Evolutionary conservation across 1,140 invertebrate species (phyloP).

Genomic region (Drosophila baimaii): DNA sequence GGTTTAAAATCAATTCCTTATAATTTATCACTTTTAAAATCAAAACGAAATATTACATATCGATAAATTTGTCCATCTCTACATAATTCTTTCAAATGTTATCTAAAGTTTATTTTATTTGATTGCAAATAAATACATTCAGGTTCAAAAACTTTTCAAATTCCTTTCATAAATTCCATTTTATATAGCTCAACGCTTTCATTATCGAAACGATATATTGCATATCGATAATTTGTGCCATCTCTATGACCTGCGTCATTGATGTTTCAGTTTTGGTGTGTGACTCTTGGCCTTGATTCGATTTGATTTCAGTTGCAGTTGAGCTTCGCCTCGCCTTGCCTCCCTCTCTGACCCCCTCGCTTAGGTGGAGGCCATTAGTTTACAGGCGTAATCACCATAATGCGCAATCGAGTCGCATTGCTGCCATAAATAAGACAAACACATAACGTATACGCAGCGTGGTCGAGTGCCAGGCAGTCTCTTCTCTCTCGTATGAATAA

Average conservation of each 20-base stretch:
- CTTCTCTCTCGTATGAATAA: conserved; percentile 74
- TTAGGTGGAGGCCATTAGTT: conserved; percentile 71
- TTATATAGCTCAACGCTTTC: not conserved
- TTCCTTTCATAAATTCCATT: not conserved
- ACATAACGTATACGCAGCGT: conserved; percentile 76
- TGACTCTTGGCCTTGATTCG: conserved; percentile 62
- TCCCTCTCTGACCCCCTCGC: not conserved
- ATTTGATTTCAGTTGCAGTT: conserved; percentile 31
- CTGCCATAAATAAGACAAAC: conserved; percentile 77
- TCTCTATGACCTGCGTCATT: conserved; percentile 12
- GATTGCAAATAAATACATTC: too few relatives aligned
- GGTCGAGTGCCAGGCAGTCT: conserved; percentile 40
- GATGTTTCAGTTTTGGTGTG: conserved; percentile 36
- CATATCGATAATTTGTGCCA: not conserved
- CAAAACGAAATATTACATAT: not conserved
- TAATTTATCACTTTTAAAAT: too few relatives aligned
- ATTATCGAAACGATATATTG: not conserved
- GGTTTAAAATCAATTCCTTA: too few relatives aligned
- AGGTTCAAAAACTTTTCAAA: not conserved
- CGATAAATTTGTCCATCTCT: not conserved
- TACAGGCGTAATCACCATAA: conserved; percentile 77
- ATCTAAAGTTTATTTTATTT: too few relatives aligned
- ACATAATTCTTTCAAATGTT: too few relatives aligned
- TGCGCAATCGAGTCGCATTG: conserved; percentile 71
- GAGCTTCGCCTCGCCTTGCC: not conserved